phyloP scores from a whole-genome alignment of 1,140 invertebrate species.

The Charaxes varanes region DNA sequence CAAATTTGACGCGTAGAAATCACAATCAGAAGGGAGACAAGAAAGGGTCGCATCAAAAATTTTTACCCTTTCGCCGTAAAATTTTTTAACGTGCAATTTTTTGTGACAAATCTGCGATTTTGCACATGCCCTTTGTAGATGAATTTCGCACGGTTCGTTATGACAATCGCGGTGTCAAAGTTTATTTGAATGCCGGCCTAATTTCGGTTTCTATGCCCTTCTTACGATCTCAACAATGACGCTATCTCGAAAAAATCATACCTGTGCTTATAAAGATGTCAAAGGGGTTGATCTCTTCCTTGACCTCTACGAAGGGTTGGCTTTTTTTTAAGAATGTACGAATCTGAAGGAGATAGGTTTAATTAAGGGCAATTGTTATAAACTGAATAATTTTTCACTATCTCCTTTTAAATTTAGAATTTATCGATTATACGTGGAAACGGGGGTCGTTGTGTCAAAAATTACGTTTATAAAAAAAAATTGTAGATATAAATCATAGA shows the following conservation, averaged over 20 bases:
- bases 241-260: slow-evolving; percentile 42
- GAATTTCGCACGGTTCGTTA: slow-evolving; percentile 69
- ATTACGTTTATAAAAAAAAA: too few species aligned
- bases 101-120: slow-evolving; percentile 24
- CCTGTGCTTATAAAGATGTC: slow-evolving; percentile 46
- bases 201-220: slow-evolving; percentile 60
- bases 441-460: not conserved
- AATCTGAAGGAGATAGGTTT: slow-evolving; percentile 35
- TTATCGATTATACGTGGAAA: slow-evolving; percentile 2
- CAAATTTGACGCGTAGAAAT: slow-evolving; percentile 13
- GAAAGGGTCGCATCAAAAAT: slow-evolving; percentile 33
- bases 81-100: slow-evolving; percentile 4
- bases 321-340: slow-evolving; percentile 43
- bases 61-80: slow-evolving; percentile 41
- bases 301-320: slow-evolving; percentile 43
- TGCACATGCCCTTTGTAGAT: slow-evolving; percentile 29
- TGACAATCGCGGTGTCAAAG: slow-evolving; percentile 39
- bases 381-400: slow-evolving; percentile 5
- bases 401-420: slow-evolving; percentile 3
- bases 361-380: slow-evolving; percentile 51
- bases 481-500: too few species aligned
- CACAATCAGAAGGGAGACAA: slow-evolving; percentile 1
- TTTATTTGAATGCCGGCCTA: slow-evolving; percentile 59
- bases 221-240: slow-evolving; percentile 34
- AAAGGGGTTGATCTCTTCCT: slow-evolving; percentile 50